Conservation (phyloP, 2,888 invertebrate species). For the Agrochola lota region DNA sequence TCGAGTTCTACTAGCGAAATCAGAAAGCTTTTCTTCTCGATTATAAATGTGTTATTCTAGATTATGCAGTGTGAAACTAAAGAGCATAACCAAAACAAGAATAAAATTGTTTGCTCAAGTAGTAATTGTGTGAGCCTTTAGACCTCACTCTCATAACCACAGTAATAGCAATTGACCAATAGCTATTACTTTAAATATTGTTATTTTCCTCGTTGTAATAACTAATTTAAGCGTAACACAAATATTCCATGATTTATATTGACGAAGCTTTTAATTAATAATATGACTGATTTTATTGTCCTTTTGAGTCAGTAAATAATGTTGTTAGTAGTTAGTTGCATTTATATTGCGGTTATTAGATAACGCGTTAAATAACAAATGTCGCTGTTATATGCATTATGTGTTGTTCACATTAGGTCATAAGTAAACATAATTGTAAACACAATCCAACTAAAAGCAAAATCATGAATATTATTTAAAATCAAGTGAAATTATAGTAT, state of each 20-base stretch:
- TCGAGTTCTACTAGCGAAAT: not conserved
- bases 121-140: too few species aligned
- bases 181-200: not conserved
- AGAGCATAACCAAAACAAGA: too few species aligned
- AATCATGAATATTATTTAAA: not conserved
- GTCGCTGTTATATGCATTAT: not conserved
- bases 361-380: not conserved
- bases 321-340: not conserved
- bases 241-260: not conserved
- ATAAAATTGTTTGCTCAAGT: too few species aligned
- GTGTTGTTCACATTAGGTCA: not conserved
- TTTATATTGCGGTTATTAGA: conserved; percentile 34
- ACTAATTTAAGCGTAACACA: not conserved
- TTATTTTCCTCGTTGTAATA: conserved; percentile 1
- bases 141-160: not conserved
- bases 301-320: conserved; percentile 8
- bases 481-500: not conserved
- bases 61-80: not conserved
- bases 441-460: not conserved
- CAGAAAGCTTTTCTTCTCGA: too few species aligned
- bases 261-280: not conserved
- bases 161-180: not conserved
- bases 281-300: not conserved
- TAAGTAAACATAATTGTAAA: not conserved
- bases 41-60: not conserved